Conservation (phyloP, 2,113 vertebrate species). For the Ictalurus furcatus region DNA sequence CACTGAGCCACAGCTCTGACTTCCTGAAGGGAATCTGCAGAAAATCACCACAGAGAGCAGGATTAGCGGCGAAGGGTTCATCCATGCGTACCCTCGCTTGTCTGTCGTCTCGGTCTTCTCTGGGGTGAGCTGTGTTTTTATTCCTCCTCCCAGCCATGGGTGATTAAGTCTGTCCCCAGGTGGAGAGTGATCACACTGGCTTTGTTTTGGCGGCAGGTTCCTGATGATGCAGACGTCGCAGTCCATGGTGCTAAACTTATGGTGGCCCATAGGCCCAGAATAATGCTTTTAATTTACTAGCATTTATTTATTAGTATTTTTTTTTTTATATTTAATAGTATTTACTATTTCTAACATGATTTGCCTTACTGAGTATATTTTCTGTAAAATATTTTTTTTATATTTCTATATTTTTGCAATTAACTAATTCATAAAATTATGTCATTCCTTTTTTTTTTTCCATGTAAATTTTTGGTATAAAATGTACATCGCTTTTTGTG, state of each 20-base stretch:
- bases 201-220: background rate
- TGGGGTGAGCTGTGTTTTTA: background rate
- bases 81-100: background rate
- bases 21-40: background rate
- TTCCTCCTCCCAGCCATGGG: background rate
- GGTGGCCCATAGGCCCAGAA: background rate
- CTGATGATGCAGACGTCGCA: background rate
- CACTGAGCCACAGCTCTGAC: background rate
- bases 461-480: background rate
- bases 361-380: background rate
- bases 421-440: background rate
- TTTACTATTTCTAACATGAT: background rate
- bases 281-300: background rate
- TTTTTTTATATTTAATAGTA: background rate
- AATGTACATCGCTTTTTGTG: background rate
- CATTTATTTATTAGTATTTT: background rate
- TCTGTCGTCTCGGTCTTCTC: background rate
- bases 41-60: slow-evolving; percentile 18
- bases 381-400: background rate
- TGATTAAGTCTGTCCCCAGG: slow-evolving; percentile 17
- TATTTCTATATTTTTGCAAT: background rate
- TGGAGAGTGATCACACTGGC: background rate
- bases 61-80: background rate
- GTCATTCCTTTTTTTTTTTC: background rate
- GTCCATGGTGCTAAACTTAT: background rate